A percentile compares a stretch with the other conserved stretches of the same genome.
phyloP scores from a whole-genome alignment of 2,888 invertebrate genomes.

The Celastrina argiolus region DNA sequence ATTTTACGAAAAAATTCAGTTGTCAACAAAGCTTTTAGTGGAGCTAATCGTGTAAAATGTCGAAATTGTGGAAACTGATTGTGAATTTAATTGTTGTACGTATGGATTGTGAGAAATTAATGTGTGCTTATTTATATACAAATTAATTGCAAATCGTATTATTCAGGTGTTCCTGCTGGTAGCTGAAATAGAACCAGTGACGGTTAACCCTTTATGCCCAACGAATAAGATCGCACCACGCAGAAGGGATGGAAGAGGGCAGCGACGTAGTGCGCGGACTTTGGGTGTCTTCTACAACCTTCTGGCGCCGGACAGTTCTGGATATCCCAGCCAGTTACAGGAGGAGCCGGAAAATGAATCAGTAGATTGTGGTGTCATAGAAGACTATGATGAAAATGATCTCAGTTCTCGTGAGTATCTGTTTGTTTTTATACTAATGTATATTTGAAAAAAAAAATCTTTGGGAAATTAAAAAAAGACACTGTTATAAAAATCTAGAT shows the following conservation, averaged over 20 bases:
- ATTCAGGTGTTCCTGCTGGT: conserved; percentile 39
- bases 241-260: conserved; percentile 42
- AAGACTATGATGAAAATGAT: conserved; percentile 69
- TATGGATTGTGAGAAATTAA: conserved; percentile 24
- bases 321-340: conserved; percentile 44
- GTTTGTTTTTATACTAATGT: background rate
- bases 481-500: background rate
- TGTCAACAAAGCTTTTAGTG: conserved; percentile 35
- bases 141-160: conserved; percentile 34
- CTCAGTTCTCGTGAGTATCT: conserved; percentile 56
- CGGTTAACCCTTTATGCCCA: conserved; percentile 61
- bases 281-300: conserved; percentile 55
- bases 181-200: conserved; percentile 47
- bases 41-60: conserved; percentile 24
- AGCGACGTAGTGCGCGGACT: conserved; percentile 46
- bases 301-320: conserved; percentile 41
- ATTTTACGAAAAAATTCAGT: conserved; percentile 48
- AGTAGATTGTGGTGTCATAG: conserved; percentile 66
- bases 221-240: conserved; percentile 70
- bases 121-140: conserved; percentile 26
- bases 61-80: conserved; percentile 17
- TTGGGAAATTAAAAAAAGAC: no score
- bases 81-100: conserved; percentile 28
- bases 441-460: background rate
- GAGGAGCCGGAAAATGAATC: conserved; percentile 58